Evolutionary conservation across 2,113 vertebrate genomes (phyloP), one percentile per base, ranked within the genome.

Genomic region (Charina bottae): DNA sequence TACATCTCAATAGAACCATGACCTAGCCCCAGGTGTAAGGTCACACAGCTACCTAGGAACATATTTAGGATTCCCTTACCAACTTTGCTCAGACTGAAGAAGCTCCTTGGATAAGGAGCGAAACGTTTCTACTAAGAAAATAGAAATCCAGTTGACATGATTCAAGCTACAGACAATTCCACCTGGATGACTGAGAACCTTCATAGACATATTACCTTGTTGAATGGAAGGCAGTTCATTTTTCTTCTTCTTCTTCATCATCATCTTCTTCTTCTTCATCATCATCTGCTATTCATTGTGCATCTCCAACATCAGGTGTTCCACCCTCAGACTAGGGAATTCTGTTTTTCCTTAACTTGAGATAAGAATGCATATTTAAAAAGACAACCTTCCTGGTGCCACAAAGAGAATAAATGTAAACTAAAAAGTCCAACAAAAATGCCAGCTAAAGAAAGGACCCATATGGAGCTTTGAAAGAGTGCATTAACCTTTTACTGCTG

Each of bases 401-500:
- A 42, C 72, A 78, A 78, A 78, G 72, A 42, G 33, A 78, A 78
- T 78, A 78, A 78, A 42, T 78, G 33, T 78, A 78, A 78, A 78
- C 2, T 42, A 78, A 37, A 78, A 42, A 78, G 6, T 78, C 33
- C 33, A 42, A 78, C 33, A 78, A 78, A 78, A 78, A 78, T 42
- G 33, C 33, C 72, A 78, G 42, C 37, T 78, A 42, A 78, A 78
- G 72, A 78, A 78, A 78, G 72, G 33, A 78, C 33, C 72, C 17
- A 21, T 42, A 78, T 42, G 33, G 33, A 42, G 33, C 17, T 78
- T 78, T 78, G 72, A 78, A 78, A 78, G 72, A 78, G 72, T 78
- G 72, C 72, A 78, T 78, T 78, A 78, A 78, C 72, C 72, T 78
- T 42, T 78, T 78, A 78, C 72, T 78, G 72, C 72, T 78, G 72